Base-by-base conservation (phyloP, 2,888 invertebrate species). In the Amorpha juglandis region DNA sequence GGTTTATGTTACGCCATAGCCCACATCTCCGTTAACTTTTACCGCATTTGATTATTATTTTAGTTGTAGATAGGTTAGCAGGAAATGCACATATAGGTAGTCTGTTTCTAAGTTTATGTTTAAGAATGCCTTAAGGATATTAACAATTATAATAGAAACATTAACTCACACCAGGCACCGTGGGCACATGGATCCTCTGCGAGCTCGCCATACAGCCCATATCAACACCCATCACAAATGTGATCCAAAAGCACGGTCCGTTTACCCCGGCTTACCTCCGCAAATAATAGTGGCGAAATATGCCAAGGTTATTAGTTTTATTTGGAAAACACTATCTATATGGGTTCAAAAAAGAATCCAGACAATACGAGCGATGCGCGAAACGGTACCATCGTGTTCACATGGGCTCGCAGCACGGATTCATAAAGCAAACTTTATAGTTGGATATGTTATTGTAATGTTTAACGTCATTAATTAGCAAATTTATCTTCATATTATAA, bases 201-300 rank as follows among this genome's bases (percentile, higher is more conserved):
- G 87, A 78, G 73, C 91, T 90, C 67, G 83, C 78, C 76, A 86
- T 79, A 70, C 92, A 91, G 71, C 92, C 92, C 92, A 92, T 92
- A 75, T 12, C 58, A 58, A 42, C 19, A 58, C 69, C n/a, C 87
- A 82, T 75, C 67, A 80, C 80, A 75, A 73, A 70, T 71, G 65
- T 19, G 58, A 53, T 64, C 70, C 63, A 47, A 62, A 63, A 14
- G 66, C 33, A 69, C 64, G 64, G 9, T 38, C 63, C 65, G 38
- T 63, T 74, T 70, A 70, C 58, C 19, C 67, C 27, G 14, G 12
- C 67, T 63, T 70, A 75, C 68, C 68, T 66, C 62, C 63, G 51
- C 70, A 69, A 71, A 73, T 69, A 75, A 78, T 69, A 50, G 66
- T 14, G 19, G 55, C 33, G 69, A 83, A 81, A 73, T 75, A 71